phyloP scores from a whole-genome alignment of 2,888 invertebrate species.

The Eupithecia subfuscata region DNA sequence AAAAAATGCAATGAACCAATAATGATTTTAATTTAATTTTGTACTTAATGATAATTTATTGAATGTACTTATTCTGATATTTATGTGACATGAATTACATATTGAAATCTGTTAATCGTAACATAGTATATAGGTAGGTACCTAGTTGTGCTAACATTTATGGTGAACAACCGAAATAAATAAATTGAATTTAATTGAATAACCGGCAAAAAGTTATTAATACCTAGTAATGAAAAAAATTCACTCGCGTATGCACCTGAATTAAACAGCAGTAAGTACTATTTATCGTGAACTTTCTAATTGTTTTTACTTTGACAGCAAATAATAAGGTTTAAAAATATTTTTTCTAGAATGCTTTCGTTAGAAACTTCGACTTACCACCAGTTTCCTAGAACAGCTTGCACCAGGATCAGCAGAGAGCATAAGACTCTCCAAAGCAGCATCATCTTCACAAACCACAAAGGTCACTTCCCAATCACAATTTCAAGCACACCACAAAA shows the following conservation, averaged over 20 bases:
- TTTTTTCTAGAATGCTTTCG: not conserved
- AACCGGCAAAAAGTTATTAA: no score
- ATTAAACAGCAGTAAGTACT: not conserved
- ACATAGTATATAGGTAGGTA: no score
- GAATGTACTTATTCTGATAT: no score
- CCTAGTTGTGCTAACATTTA: no score
- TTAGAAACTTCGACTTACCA: constrained; percentile 66
- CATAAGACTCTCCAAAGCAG: constrained; percentile 75
- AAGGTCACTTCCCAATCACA: constrained; percentile 56
- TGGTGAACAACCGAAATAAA: no score
- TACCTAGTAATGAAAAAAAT: no score
- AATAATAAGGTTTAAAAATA: not conserved
- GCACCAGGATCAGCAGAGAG: constrained; percentile 65
- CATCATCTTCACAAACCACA: constrained; percentile 66
- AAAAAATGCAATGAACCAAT: not conserved
- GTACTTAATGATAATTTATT: no score
- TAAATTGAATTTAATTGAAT: no score
- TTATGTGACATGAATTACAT: no score
- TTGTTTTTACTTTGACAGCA: not conserved
- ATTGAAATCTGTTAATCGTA: no score
- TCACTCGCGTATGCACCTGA: not conserved
- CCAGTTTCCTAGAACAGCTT: constrained; percentile 75
- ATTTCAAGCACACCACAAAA: constrained; percentile 60
- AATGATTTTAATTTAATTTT: no score
- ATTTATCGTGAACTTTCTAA: not conserved